Evolutionary conservation across 2,888 invertebrate species (phyloP).

Genomic region (Fragum sueziense): DNA sequence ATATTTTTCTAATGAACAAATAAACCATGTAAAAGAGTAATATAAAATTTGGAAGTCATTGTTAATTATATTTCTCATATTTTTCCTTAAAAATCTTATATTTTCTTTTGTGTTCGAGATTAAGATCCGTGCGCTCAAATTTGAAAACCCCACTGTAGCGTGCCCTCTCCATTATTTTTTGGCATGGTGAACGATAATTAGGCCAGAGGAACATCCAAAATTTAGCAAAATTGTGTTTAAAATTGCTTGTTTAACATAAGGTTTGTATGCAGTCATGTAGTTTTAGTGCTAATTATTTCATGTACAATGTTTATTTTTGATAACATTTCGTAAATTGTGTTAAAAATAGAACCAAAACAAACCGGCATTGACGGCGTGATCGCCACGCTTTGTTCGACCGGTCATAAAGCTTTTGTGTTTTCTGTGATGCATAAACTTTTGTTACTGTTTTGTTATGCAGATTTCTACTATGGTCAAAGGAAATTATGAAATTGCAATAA

Average conservation of each 20-base stretch:
- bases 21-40: no score
- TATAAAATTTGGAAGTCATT: no score
- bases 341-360: neutral
- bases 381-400: neutral
- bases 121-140: constrained; percentile 58
- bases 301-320: no score
- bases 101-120: constrained; percentile 20
- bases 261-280: no score
- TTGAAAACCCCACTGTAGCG: constrained; percentile 64
- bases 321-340: neutral
- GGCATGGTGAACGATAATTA: constrained; percentile 16
- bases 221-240: constrained; percentile 17
- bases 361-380: neutral
- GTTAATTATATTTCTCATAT: no score
- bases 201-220: constrained; percentile 25
- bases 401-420: no score
- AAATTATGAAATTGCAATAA: no score
- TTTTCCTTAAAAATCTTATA: neutral
- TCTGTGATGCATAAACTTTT: no score
- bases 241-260: neutral
- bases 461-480: no score
- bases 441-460: no score
- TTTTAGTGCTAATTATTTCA: no score
- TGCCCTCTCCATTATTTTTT: constrained; percentile 57
- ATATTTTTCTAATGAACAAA: no score